Evolutionary conservation across 2,113 vertebrate species (phyloP).

Genomic region (human (Homo sapiens)): DNA sequence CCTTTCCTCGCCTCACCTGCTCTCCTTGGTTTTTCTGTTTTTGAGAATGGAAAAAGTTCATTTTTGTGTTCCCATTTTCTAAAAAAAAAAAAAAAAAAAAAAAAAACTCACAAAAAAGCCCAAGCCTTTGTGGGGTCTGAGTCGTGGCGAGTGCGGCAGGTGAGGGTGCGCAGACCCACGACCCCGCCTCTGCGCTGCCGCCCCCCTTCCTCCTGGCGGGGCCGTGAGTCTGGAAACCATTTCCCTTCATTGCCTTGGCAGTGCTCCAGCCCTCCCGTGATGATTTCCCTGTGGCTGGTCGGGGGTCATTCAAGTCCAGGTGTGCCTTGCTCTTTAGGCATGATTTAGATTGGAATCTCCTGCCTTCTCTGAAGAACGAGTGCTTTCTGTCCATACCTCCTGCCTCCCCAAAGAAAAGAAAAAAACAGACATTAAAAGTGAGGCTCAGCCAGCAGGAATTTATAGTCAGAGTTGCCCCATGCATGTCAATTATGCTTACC

Average conservation of each 20-base stretch:
- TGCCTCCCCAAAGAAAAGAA: background rate
- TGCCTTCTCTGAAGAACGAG: background rate
- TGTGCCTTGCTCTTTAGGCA: background rate
- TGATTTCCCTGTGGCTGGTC: background rate
- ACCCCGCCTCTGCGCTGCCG: background rate
- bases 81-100: background rate
- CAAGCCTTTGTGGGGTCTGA: background rate
- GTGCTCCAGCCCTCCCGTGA: background rate
- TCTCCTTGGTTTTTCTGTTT: background rate
- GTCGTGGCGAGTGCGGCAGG: background rate
- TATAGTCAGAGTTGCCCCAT: background rate
- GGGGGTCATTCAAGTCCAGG: background rate
- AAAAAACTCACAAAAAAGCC: too few species aligned
- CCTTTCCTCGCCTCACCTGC: background rate
- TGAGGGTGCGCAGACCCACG: accelerated
- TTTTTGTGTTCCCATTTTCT: background rate
- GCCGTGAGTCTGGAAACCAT: background rate
- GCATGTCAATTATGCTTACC: background rate
- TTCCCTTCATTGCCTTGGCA: background rate
- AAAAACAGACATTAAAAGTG: too few species aligned
- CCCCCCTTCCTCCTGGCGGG: slow-evolving; percentile 56
- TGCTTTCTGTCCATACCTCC: background rate
- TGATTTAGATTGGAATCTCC: background rate
- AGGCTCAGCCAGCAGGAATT: background rate
- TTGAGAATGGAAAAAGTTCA: background rate